These are phyloP conservation scores for Drosophila sp. DNA, from an alignment of 1,140 invertebrate species.

Conservation along the genomic window DNA sequence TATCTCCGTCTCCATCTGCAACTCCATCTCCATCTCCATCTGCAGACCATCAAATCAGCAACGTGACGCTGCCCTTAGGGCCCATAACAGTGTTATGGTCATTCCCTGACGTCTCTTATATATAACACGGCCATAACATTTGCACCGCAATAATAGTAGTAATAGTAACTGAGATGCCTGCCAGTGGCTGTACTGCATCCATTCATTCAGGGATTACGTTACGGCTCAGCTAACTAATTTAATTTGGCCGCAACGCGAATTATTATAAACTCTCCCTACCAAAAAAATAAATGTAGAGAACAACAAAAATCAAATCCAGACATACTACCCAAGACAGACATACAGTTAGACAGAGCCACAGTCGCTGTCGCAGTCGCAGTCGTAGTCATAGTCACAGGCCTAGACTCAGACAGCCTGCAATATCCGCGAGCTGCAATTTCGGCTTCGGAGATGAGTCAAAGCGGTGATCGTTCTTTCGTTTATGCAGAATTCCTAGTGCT, in stretches of 20 bases:
- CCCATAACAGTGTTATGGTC: constrained; percentile 49
- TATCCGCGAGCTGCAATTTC: background rate
- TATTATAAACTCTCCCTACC: constrained; percentile 48
- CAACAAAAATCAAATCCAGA: background rate
- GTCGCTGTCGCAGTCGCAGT: background rate
- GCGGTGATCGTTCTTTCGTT: constrained; percentile 2
- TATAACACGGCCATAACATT: constrained; percentile 68
- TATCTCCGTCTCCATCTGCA: constrained; percentile 17
- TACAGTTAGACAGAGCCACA: constrained; percentile 9
- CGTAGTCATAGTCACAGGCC: background rate
- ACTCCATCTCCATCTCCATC: constrained; percentile 31
- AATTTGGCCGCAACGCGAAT: constrained; percentile 59
- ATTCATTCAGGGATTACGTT: constrained; percentile 78
- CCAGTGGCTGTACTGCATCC: constrained; percentile 7
- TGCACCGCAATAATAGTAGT: constrained; percentile 78
- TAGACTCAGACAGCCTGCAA: constrained; percentile 1
- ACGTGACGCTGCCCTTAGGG: constrained; percentile 77
- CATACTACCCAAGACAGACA: constrained; percentile 8
- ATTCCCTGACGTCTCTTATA: constrained; percentile 34
- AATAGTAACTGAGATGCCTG: constrained; percentile 52
- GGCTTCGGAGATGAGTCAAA: constrained; percentile 21
- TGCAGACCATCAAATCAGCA: constrained; percentile 73
- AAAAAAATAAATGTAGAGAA: constrained; percentile 35
- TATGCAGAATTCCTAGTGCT: constrained; percentile 7
- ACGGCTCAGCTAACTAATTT: constrained; percentile 73